Percentiles rank a stretch among this genome's conserved stretches.
These are phyloP conservation scores for Scaptomyza montana DNA, from an alignment of 1,140 invertebrate species.

Conservation along the genomic window DNA sequence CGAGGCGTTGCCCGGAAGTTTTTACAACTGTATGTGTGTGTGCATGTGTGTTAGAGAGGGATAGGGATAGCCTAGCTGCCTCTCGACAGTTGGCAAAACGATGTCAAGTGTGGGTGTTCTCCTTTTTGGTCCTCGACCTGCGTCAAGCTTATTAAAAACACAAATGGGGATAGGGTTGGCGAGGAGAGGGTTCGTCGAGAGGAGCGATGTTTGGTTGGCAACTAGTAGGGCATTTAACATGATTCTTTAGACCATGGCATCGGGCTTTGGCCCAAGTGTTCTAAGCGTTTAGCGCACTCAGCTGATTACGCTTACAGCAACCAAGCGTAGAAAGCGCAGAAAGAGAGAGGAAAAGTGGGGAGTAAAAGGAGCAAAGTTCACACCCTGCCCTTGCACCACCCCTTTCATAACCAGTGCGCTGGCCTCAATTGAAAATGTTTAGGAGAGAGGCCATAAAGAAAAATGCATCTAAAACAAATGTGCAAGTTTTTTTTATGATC, in stretches of 20 bases:
- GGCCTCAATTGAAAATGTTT: too few species aligned
- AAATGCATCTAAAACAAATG: too few species aligned
- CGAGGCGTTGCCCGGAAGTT: conserved; percentile 49
- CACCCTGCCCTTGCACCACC: too few species aligned
- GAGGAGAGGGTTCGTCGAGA: too few species aligned
- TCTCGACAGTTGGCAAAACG: conserved; percentile 40
- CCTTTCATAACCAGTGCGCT: too few species aligned
- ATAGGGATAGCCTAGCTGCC: conserved; percentile 22
- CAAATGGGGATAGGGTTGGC: background rate
- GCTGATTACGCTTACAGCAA: conserved; percentile 29
- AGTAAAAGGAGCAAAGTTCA: too few species aligned
- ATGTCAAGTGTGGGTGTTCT: conserved; percentile 60
- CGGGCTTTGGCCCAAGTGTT: conserved; percentile 34
- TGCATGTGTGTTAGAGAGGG: conserved; percentile 11
- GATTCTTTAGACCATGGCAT: conserved; percentile 13
- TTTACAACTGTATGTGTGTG: conserved; percentile 5
- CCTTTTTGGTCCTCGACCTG: conserved; percentile 45
- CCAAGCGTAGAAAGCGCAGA: too few species aligned
- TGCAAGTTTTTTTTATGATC: background rate
- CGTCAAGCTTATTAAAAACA: conserved; percentile 53
- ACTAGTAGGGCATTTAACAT: background rate
- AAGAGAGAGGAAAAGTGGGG: too few species aligned
- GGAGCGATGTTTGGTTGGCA: too few species aligned
- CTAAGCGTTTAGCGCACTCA: conserved; percentile 63
- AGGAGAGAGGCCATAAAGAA: too few species aligned